These are phyloP conservation scores for Pyralis farinalis DNA, from an alignment of 2,888 invertebrate genomes.

Conservation along the genomic window DNA sequence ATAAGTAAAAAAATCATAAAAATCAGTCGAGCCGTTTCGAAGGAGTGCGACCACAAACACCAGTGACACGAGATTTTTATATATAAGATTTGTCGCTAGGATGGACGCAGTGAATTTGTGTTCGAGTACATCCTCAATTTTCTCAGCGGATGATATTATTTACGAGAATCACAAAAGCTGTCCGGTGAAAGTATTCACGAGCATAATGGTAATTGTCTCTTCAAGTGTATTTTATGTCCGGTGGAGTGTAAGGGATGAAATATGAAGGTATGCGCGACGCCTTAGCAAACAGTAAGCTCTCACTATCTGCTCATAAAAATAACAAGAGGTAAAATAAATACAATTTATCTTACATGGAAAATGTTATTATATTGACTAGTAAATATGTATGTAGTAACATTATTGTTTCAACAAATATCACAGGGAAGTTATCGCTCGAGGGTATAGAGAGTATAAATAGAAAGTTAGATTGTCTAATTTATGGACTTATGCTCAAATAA, in stretches of 20 bases:
- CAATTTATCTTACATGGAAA: constrained; percentile 20
- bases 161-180: constrained; percentile 16
- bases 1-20: no score
- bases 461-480: neutral
- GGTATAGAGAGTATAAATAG: neutral
- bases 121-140: neutral
- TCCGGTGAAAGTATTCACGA: constrained; percentile 9
- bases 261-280: constrained; percentile 37
- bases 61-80: no score
- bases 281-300: constrained; percentile 33
- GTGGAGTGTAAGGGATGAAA: constrained; percentile 37
- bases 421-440: neutral
- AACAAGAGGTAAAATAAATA: constrained; percentile 24
- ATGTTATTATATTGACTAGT: constrained; percentile 23
- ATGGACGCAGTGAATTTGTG: neutral
- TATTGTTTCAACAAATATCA: constrained; percentile 7
- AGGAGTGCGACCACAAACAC: no score
- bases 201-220: constrained; percentile 25
- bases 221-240: constrained; percentile 34
- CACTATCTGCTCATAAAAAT: constrained; percentile 30
- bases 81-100: neutral
- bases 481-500: no score
- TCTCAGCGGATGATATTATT: constrained; percentile 17
- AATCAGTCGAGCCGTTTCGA: no score
- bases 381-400: constrained; percentile 5